A percentile compares a stretch with the other conserved stretches of the same genome.
These are phyloP conservation scores for Melieria picta DNA, from an alignment of 2,888 invertebrate species.

Conservation along the genomic window DNA sequence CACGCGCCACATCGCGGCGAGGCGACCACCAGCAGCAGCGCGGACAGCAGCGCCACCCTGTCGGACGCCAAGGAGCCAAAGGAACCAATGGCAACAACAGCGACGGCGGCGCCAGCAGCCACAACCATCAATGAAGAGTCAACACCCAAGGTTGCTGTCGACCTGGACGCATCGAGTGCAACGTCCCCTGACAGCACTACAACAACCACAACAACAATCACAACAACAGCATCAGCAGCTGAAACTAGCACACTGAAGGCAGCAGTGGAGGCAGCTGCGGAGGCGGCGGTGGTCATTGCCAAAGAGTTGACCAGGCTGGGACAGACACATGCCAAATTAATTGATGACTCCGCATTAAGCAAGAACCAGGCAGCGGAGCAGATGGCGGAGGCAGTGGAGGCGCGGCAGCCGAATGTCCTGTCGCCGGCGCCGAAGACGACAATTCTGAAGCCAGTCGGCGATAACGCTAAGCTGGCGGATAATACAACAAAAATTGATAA, in stretches of 20 bases:
- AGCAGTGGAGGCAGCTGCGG: too few species aligned
- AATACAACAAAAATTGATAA: slow-evolving; percentile 31
- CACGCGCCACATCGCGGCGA: slow-evolving; percentile 5
- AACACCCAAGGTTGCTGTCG: slow-evolving; percentile 5
- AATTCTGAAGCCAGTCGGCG: slow-evolving; percentile 23
- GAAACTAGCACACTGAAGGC: neutral
- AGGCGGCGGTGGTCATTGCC: too few species aligned
- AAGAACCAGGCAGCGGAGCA: neutral
- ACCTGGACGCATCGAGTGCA: slow-evolving; percentile 3
- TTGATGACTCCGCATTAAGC: slow-evolving; percentile 15
- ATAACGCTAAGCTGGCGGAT: slow-evolving; percentile 25
- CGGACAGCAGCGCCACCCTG: slow-evolving; percentile 23
- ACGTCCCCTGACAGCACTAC: slow-evolving; percentile 19
- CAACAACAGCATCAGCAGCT: slow-evolving; percentile 1
- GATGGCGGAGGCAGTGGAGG: neutral
- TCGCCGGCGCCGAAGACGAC: neutral
- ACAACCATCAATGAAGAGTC: slow-evolving; percentile 8
- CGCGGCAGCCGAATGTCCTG: neutral
- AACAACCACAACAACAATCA: slow-evolving; percentile 14
- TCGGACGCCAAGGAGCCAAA: slow-evolving; percentile 20
- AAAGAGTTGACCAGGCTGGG: slow-evolving; percentile 4
- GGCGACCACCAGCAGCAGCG: slow-evolving; percentile 36
- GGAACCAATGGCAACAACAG: slow-evolving; percentile 23
- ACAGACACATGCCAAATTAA: slow-evolving; percentile 10
- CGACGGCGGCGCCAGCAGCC: slow-evolving; percentile 22